Evolutionary conservation across 1,140 invertebrate genomes (phyloP).

Genomic region (Drosophila aff.): DNA sequence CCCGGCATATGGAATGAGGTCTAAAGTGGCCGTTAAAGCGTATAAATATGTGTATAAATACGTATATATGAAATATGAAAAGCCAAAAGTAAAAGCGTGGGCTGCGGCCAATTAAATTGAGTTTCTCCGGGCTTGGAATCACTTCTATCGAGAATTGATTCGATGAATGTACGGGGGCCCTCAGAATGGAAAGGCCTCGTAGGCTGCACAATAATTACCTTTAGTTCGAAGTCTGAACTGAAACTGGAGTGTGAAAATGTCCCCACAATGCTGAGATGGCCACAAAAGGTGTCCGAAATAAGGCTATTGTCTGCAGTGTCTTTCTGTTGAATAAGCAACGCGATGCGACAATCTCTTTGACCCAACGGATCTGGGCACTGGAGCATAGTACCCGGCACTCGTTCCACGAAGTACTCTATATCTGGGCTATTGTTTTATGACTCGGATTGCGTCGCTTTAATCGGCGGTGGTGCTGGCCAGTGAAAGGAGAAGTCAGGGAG

Average conservation of each 20-base stretch:
- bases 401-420: constrained; percentile 16
- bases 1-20: constrained; percentile 61
- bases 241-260: constrained; percentile 83
- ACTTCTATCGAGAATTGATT: constrained; percentile 61
- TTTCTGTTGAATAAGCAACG: constrained; percentile 58
- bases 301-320: constrained; percentile 57
- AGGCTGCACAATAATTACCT: constrained; percentile 46
- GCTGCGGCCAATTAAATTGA: constrained; percentile 46
- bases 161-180: constrained; percentile 13
- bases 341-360: constrained; percentile 53
- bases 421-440: constrained; percentile 70
- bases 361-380: constrained; percentile 49
- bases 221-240: constrained; percentile 21
- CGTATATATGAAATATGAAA: constrained; percentile 42
- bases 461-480: constrained; percentile 53
- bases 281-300: constrained; percentile 60
- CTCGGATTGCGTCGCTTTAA: constrained; percentile 59
- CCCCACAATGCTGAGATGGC: constrained; percentile 50
- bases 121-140: constrained; percentile 30
- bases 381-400: constrained; percentile 46
- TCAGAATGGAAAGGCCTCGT: constrained; percentile 46
- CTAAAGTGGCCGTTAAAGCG: constrained; percentile 67
- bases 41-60: constrained; percentile 26
- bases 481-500: constrained; percentile 79
- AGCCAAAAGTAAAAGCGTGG: constrained; percentile 67